These are phyloP conservation scores for Piaya cayana DNA, from an alignment of 2,113 vertebrate species.

Conservation along the genomic window DNA sequence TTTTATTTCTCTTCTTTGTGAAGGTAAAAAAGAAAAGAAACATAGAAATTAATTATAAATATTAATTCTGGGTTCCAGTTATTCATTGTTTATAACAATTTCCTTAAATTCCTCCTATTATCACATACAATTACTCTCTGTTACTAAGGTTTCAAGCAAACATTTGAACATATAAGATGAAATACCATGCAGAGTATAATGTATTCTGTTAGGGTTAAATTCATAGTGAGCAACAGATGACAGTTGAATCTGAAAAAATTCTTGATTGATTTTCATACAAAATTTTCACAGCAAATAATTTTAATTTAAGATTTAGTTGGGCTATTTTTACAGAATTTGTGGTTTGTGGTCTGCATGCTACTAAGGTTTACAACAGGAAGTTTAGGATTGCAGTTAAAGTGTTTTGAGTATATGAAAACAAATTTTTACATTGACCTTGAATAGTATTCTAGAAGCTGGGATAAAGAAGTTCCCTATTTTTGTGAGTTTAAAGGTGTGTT, in stretches of 20 bases:
- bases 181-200: neutral
- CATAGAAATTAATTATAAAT: neutral
- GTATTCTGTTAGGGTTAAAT: neutral
- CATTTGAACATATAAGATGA: neutral
- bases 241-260: neutral
- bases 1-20: neutral
- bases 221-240: neutral
- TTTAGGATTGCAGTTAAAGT: neutral
- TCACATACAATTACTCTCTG: neutral
- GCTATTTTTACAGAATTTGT: constrained; percentile 38
- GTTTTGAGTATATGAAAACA: neutral
- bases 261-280: neutral
- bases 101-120: neutral
- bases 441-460: neutral
- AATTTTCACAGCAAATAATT: constrained; percentile 28
- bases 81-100: neutral
- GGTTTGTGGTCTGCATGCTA: neutral
- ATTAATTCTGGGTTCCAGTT: neutral
- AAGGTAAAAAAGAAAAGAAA: neutral
- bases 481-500: neutral
- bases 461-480: neutral
- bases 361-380: neutral
- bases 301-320: neutral
- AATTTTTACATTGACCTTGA: constrained; percentile 5
- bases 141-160: neutral